phyloP scores from a whole-genome alignment of 1,140 invertebrate genomes.

The Euglossa dilemma region DNA sequence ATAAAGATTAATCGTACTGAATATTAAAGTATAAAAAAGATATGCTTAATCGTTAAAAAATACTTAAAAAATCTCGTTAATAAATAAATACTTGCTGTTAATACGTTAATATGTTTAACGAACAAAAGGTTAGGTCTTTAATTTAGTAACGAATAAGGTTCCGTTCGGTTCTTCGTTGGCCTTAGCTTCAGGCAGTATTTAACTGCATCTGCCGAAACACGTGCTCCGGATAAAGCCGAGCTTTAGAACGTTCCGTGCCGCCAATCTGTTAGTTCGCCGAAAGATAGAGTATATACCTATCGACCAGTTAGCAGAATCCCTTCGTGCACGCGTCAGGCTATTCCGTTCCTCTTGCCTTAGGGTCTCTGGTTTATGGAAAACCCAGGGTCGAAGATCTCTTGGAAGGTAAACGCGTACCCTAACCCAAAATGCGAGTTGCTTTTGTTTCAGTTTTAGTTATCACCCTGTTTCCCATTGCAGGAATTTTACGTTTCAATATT shows the following conservation, averaged over 20 bases:
- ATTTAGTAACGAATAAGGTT: constrained; percentile 35
- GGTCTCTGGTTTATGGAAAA: constrained; percentile 47
- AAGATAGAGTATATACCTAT: constrained; percentile 54
- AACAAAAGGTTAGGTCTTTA: background rate
- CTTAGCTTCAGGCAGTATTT: constrained; percentile 67
- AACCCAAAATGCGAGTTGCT: background rate
- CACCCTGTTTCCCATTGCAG: too few species aligned
- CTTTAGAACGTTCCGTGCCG: constrained; percentile 46
- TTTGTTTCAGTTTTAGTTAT: background rate
- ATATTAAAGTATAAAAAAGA: background rate
- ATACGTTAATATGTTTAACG: background rate
- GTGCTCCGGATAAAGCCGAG: constrained; percentile 72
- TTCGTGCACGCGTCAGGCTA: constrained; percentile 47
- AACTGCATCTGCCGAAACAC: constrained; percentile 74
- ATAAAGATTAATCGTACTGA: too few species aligned
- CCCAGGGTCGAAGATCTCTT: constrained; percentile 29
- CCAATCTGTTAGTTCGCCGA: constrained; percentile 58
- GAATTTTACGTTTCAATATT: background rate
- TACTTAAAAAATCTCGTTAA: background rate
- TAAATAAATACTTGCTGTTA: background rate
- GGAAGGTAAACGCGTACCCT: constrained; percentile 12
- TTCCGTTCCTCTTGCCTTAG: constrained; percentile 18
- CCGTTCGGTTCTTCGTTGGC: constrained; percentile 20
- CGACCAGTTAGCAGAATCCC: constrained; percentile 49
- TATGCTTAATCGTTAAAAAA: background rate